Base-by-base conservation (phyloP, 2,113 vertebrate species). In the Mormyrus iriodes region DNA sequence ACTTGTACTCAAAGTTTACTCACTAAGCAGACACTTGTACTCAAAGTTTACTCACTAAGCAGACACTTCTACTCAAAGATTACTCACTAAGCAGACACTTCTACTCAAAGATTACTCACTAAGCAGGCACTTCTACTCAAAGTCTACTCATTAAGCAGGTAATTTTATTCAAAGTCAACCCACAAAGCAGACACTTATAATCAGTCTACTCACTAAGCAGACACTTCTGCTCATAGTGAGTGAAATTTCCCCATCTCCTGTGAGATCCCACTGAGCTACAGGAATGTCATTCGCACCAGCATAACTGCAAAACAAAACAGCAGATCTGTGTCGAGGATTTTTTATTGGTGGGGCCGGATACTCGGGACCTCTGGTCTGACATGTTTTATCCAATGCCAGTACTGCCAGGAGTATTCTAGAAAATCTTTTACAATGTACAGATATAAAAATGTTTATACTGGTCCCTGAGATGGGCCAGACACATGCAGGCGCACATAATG, bases 391-490 rank as follows among this genome's bases (percentile, higher is more conserved):
- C 82, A 48, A 44, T 48, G 39, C 39, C 39, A 84, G 39, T 46
- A 24, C 3, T 0, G 1, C 24, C 82, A 27, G 82, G 17, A 44
- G 17, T 44, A 84, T 48, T 84, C 82, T 24, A 46, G 44, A 48
- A 24, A 48, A 48, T 84, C 19, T 46, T 84, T 84, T 42, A 84
- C 39, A 84, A 21, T 84, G 19, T 84, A 84, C 21, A 48, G 82
- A 84, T 48, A 84, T 46, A 84, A 84, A 48, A 84, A 84, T 84
- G 44, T 84, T 84, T 84, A 84, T 84, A 48, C 44, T 84, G 44
- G 82, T 84, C 44, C 48, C 42, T 48, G 24, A 84, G 82, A 46
- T 42, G 39, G 21, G 82, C 24, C 82, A 84, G 82, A 84, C 44
- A n/a, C 82, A 48, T 46, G 3, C 8, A 21, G 17, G 39, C 44